A percentile compares a stretch with the other conserved stretches of the same genome.
These are phyloP conservation scores for Parascotia fuliginaria DNA, from an alignment of 2,888 invertebrate species.

Conservation along the genomic window DNA sequence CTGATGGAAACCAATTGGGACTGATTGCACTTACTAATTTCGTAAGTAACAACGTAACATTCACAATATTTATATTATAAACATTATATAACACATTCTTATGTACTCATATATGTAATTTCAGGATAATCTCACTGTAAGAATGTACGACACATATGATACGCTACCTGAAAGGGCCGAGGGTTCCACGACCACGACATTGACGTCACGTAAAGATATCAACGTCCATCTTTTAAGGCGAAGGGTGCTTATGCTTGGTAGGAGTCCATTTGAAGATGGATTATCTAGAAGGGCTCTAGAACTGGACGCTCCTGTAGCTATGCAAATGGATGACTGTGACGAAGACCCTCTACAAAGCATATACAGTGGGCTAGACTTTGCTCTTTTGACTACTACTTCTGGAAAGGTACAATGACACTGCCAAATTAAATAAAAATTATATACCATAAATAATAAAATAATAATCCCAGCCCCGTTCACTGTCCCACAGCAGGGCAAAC, in stretches of 20 bases:
- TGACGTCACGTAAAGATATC: constrained; percentile 65
- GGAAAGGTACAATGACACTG: constrained; percentile 88
- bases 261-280: constrained; percentile 73
- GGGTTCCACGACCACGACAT: constrained; percentile 48
- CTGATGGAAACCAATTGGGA: constrained; percentile 80
- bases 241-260: constrained; percentile 69
- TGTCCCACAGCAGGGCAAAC: no score
- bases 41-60: constrained; percentile 60
- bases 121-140: constrained; percentile 73
- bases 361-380: constrained; percentile 96
- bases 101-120: no score
- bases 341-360: constrained; percentile 93
- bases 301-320: constrained; percentile 81
- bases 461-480: background rate
- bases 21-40: constrained; percentile 76
- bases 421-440: background rate
- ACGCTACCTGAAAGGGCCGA: constrained; percentile 48
- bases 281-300: constrained; percentile 60
- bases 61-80: no score
- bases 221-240: constrained; percentile 71
- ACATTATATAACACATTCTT: no score
- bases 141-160: constrained; percentile 67
- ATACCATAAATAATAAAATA: no score
- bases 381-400: constrained; percentile 91
- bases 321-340: constrained; percentile 85